These are phyloP conservation scores for Vireo altiloquus DNA, from an alignment of 2,113 vertebrate species.

Conservation along the genomic window DNA sequence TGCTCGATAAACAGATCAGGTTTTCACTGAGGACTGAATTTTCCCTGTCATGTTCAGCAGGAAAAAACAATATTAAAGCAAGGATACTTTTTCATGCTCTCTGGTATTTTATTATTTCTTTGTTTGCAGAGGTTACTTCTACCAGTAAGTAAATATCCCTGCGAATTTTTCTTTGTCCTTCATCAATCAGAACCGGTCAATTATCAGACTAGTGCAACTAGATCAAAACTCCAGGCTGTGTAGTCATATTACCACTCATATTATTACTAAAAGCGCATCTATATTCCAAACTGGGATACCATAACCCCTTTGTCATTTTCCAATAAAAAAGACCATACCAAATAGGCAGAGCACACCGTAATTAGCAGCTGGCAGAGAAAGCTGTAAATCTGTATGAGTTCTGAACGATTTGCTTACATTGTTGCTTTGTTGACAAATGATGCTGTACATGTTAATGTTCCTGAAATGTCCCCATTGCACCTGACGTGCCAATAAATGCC, in stretches of 20 bases:
- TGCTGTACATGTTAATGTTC: constrained; percentile 90
- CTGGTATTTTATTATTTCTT: constrained; percentile 67
- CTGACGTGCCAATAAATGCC: constrained; percentile 89
- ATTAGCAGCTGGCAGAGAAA: constrained; percentile 88
- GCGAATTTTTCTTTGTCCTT: constrained; percentile 74
- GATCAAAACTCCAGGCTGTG: constrained; percentile 74
- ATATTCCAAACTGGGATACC: constrained; percentile 83
- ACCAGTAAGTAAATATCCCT: constrained; percentile 68
- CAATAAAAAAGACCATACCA: constrained; percentile 85
- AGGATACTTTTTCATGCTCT: constrained; percentile 6
- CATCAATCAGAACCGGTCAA: constrained; percentile 79
- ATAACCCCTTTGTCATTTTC: constrained; percentile 86
- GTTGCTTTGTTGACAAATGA: constrained; percentile 90
- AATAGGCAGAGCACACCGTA: constrained; percentile 87
- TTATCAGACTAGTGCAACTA: constrained; percentile 73
- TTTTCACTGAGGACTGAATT: constrained; percentile 62
- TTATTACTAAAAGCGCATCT: constrained; percentile 83
- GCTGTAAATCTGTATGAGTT: constrained; percentile 88
- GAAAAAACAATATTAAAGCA: background rate
- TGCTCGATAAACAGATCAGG: constrained; percentile 51
- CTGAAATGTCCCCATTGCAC: constrained; percentile 88
- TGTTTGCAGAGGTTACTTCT: constrained; percentile 69
- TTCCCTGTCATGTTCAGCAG: constrained; percentile 50
- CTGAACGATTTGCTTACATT: constrained; percentile 90
- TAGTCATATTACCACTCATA: constrained; percentile 74